Conservation (phyloP, 2,113 vertebrate species). For the Onychostruthus taczanowskii region DNA sequence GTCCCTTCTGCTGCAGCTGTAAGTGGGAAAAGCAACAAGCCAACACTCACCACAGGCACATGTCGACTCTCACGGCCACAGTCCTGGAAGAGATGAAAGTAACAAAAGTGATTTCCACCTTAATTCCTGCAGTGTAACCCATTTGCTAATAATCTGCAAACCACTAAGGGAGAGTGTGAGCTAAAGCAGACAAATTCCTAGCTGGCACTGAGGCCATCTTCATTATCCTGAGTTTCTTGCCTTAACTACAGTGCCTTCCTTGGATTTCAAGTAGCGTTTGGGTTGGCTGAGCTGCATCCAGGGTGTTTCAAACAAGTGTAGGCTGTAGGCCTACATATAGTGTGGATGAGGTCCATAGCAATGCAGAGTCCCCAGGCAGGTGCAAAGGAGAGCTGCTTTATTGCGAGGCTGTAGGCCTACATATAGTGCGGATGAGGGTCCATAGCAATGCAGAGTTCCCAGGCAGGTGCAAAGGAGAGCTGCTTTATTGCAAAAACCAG, state of each 20-base stretch:
- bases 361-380: neutral
- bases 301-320: neutral
- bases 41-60: constrained; percentile 83
- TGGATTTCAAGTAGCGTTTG: neutral
- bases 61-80: constrained; percentile 78
- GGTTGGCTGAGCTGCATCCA: neutral
- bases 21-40: neutral
- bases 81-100: constrained; percentile 74
- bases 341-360: neutral
- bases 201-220: neutral
- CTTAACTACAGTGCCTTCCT: neutral
- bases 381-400: neutral
- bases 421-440: neutral
- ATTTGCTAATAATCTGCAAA: neutral
- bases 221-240: neutral
- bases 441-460: rapidly evolving
- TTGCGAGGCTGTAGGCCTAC: neutral
- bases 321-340: neutral
- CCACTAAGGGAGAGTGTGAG: neutral
- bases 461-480: neutral
- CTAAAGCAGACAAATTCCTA: neutral
- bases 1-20: neutral
- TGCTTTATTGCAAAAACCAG: neutral
- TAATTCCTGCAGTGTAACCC: neutral
- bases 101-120: neutral